Conservation (phyloP, 2,113 vertebrate species). For the Dasyprocta punctata region DNA sequence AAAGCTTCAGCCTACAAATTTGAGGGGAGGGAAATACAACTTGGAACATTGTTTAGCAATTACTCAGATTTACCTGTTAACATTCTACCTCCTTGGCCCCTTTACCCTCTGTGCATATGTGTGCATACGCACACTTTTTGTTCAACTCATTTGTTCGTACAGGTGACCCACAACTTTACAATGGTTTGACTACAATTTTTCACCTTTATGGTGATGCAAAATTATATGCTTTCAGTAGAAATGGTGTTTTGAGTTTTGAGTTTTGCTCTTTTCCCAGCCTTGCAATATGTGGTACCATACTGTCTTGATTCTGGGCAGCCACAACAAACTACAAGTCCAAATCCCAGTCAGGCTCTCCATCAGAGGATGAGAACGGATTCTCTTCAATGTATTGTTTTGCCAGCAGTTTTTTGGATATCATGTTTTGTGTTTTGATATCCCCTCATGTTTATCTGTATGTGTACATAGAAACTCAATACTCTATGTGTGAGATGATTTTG, state of each 20-base stretch:
- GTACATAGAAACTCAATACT: neutral
- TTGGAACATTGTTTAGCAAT: neutral
- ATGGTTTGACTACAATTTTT: neutral
- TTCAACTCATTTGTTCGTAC: neutral
- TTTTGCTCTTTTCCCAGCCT: neutral
- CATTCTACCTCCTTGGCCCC: neutral
- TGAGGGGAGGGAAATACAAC: neutral
- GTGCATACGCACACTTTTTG: neutral
- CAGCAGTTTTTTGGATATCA: neutral
- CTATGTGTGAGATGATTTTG: neutral
- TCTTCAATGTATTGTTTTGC: neutral
- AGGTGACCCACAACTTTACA: neutral
- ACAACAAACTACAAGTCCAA: neutral
- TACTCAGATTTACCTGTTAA: neutral
- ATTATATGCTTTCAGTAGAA: neutral
- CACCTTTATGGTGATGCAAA: neutral
- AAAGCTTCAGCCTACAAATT: neutral
- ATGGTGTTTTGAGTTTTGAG: neutral
- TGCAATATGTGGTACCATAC: neutral
- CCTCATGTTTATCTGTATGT: neutral
- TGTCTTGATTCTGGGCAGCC: neutral
- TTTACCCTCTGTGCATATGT: neutral
- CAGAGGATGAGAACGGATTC: neutral
- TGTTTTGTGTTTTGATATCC: neutral
- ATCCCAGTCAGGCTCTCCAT: neutral